A percentile compares a stretch with the other conserved stretches of the same genome.
phyloP scores from a whole-genome alignment of 2,113 vertebrate species.

The Cyanoliseus patagonus region DNA sequence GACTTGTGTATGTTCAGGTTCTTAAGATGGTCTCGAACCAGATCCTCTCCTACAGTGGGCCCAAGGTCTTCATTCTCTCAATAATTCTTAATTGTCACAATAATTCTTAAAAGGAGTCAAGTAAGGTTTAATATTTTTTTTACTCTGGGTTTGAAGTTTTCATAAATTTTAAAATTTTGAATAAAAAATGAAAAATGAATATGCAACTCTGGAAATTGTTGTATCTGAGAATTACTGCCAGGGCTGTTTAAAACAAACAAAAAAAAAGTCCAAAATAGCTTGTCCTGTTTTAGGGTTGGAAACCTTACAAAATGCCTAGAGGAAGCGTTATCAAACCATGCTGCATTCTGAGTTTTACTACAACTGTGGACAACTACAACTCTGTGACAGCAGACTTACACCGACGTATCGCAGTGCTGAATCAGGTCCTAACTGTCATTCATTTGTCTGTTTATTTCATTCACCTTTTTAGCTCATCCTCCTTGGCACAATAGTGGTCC shows the following conservation, averaged over 20 bases:
- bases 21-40: too few relatives aligned
- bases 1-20: too few relatives aligned
- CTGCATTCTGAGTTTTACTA: conserved; percentile 2
- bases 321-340: conserved; percentile 16
- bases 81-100: too few relatives aligned
- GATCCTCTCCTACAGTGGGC: too few relatives aligned
- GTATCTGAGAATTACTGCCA: conserved; percentile 46
- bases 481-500: neutral
- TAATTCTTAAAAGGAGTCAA: conserved; percentile 61
- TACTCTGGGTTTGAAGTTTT: conserved; percentile 41
- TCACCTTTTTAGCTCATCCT: neutral
- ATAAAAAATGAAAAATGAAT: conserved; percentile 63
- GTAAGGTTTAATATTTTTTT: conserved; percentile 49
- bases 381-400: neutral
- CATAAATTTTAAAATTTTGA: conserved; percentile 60
- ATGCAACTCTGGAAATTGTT: conserved; percentile 38
- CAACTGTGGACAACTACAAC: neutral
- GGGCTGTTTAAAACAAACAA: neutral
- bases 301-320: conserved; percentile 55
- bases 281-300: conserved; percentile 1
- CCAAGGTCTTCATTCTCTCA: too few relatives aligned
- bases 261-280: conserved; percentile 19
- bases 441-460: conserved; percentile 10
- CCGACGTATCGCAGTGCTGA: neutral
- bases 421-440: neutral